Evolutionary conservation across 2,888 invertebrate species (phyloP), one percentile per base, ranked within the genome.

Genomic region (Tuta absoluta): DNA sequence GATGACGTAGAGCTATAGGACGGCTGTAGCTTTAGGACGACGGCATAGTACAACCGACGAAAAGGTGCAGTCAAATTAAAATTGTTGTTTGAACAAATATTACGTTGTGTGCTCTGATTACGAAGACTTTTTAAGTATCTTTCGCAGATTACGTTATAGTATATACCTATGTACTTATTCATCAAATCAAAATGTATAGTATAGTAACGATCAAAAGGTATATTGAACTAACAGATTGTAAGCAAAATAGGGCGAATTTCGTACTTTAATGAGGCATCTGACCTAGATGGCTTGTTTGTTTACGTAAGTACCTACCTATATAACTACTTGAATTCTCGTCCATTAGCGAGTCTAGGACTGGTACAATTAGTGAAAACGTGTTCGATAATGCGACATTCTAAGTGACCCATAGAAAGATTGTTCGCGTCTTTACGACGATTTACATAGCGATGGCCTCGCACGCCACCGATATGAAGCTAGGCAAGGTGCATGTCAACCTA

Each of bases 241-340:
- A 41, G 41, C 41, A 41, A 41, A 14, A 41, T 41, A 12, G 41
- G 41, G 14, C 41, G n/a, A 41, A 41, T 41, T 41, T 41, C 41
- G 41, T 41, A 41, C 41, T 41, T 41, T 41, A 41, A 41, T 41
- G 41, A 41, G 41, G 41, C 41, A 41, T 41, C 41, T 41, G 41
- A 41, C 41, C 41, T 41, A 41, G 41, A 41, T 41, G 41, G 41
- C 41, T 41, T 41, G 41, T 41, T 41, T 41, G 41, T 41, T 41
- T 41, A 41, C 41, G 41, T 41, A 41, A 14, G 14, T 41, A 41
- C n/a, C n/a, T n/a, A n/a, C n/a, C n/a, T n/a, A n/a, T n/a, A n/a
- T n/a, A n/a, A n/a, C n/a, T n/a, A n/a, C 41, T 41, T 41, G 4
- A 41, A 41, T 11, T 41, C 14, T 41, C 41, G 41, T 41, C 41